These are phyloP conservation scores for Azemiops feae DNA, from an alignment of 2,113 vertebrate genomes.

Conservation along the genomic window DNA sequence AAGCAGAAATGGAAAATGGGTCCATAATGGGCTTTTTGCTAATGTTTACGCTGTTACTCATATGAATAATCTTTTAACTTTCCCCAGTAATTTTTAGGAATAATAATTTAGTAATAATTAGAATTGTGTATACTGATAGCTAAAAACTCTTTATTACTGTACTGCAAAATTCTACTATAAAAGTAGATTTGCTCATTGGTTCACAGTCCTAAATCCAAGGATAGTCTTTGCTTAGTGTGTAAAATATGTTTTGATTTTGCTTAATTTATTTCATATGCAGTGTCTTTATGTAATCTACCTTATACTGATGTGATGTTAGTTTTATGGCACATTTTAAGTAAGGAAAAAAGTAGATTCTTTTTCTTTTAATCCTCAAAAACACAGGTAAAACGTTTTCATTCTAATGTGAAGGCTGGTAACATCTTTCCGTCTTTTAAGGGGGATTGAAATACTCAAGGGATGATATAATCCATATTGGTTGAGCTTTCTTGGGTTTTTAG, in stretches of 20 bases:
- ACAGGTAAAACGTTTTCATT: background rate
- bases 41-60: background rate
- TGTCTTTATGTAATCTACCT: background rate
- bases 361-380: background rate
- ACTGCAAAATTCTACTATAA: background rate
- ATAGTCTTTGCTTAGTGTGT: background rate
- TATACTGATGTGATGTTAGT: background rate
- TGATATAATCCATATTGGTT: background rate
- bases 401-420: background rate
- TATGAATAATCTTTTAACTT: background rate
- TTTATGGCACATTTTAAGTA: background rate
- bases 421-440: background rate
- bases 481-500: background rate
- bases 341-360: background rate
- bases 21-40: background rate
- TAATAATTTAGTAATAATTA: background rate
- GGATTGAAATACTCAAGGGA: background rate
- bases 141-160: background rate
- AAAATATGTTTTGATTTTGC: background rate
- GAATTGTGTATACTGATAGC: background rate
- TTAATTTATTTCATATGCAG: background rate
- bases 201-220: background rate
- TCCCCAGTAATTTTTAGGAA: background rate
- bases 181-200: background rate
- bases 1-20: background rate